These are phyloP conservation scores for Digitonthophagus gazella DNA, from an alignment of 2,888 invertebrate genomes.

Conservation along the genomic window DNA sequence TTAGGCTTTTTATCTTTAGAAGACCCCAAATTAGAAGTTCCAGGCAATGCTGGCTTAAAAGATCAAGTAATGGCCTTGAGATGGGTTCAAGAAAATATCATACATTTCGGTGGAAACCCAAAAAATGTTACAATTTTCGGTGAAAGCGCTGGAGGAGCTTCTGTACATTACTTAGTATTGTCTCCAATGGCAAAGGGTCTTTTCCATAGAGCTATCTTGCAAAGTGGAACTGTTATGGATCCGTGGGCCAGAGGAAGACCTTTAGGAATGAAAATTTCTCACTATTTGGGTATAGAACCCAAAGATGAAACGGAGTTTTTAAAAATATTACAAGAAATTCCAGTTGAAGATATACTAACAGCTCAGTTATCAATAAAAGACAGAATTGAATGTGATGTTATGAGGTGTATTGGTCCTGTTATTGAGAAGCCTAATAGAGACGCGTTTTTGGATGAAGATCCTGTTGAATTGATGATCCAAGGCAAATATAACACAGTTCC, in stretches of 20 bases:
- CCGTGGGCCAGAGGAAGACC: slow-evolving; percentile 18
- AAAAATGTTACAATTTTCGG: slow-evolving; percentile 56
- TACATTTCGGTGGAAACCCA: slow-evolving; percentile 54
- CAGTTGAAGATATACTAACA: slow-evolving; percentile 14
- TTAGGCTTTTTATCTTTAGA: no score
- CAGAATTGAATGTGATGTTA: slow-evolving; percentile 20
- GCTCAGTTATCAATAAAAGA: slow-evolving; percentile 16
- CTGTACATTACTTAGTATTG: slow-evolving; percentile 53
- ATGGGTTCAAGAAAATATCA: slow-evolving; percentile 53
- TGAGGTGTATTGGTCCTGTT: slow-evolving; percentile 20
- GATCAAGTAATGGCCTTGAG: slow-evolving; percentile 56
- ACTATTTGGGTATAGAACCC: no score
- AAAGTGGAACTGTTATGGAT: slow-evolving; percentile 28
- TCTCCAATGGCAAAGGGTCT: slow-evolving; percentile 50
- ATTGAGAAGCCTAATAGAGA: no score
- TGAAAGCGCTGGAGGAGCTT: slow-evolving; percentile 55
- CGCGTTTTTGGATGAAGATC: no score
- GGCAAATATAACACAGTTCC: no score
- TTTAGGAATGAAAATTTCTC: slow-evolving; percentile 1
- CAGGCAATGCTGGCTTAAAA: slow-evolving; percentile 57
- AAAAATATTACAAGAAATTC: slow-evolving; percentile 19
- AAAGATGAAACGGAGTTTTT: slow-evolving; percentile 17
- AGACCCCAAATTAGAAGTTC: slow-evolving; percentile 50
- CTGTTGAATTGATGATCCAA: slow-evolving; percentile 23
- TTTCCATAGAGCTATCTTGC: slow-evolving; percentile 31